Base-by-base conservation (phyloP, 2,797 vertebrate species). In the Acanthopagrus latus region DNA sequence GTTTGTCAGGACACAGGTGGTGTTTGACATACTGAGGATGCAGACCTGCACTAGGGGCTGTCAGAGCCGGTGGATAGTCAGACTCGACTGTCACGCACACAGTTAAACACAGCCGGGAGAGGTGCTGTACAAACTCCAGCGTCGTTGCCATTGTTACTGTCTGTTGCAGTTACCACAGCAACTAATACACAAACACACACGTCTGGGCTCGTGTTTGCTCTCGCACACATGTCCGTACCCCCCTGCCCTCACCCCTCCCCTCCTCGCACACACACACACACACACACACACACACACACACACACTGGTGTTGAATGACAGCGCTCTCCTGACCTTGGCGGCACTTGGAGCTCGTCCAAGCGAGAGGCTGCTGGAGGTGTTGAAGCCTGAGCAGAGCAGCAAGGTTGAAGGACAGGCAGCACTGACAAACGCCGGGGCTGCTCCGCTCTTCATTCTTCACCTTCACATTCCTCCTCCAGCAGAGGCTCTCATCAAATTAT, bases 241-340 rank as follows among this genome's bases (percentile, higher is more conserved):
- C 74, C 63, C 65, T 72, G 38, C 62, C 73, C 74, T 64, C 33
- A 43, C 48, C 44, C 27, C 44, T 54, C 60, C 62, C 56, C 9
- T 47, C 48, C 38, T 7, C 18, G 16, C 38, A n/a, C 73, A 46
- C 47, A 27, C 60, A 57, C 73, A 62, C 74, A 62, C 44, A 54
- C 27, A 60, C 62, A 66, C 60, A 33, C 29, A 63, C 64, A 59
- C 68, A 63, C 38, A n/a, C 73, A 46, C 47, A 27, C 64, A 56
- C 3, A 47, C 57, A 46, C 46, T 20, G 50, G 76, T 66, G 79
- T 68, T 91, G 87, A 87, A 82, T 89, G 90, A 88, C 89, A 68
- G 63, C 13, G 79, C 80, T 76, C 80, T 64, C 43, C 62, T 90
- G 93, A 93, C 91, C 90, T 92, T 89, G 89, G 78, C 80, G 33